These are phyloP conservation scores for Galerucella pusilla DNA, from an alignment of 2,888 invertebrate genomes.

Conservation along the genomic window DNA sequence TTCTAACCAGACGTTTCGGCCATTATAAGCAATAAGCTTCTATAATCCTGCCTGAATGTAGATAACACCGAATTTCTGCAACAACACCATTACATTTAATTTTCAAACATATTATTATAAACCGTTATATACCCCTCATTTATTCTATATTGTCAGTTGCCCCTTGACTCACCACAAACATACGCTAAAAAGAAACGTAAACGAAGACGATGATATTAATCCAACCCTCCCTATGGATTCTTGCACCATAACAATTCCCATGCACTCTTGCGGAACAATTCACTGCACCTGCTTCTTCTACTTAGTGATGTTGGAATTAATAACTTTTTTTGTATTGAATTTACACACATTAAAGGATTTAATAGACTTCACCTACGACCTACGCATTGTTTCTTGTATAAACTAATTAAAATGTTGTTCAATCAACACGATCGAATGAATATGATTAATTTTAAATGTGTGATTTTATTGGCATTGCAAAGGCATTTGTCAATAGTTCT, in stretches of 20 bases:
- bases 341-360: constrained; percentile 12
- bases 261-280: constrained; percentile 44
- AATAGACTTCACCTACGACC: constrained; percentile 1
- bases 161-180: neutral
- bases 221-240: constrained; percentile 22
- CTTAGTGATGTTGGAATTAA: constrained; percentile 4
- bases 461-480: too few species aligned
- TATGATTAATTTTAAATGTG: too few species aligned
- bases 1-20: too few species aligned
- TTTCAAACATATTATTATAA: neutral
- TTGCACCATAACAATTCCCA: constrained; percentile 42
- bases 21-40: too few species aligned
- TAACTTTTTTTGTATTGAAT: neutral
- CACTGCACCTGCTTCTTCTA: constrained; percentile 42
- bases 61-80: neutral
- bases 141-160: neutral
- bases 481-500: too few species aligned
- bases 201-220: constrained; percentile 30
- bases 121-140: neutral
- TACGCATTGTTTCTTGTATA: neutral
- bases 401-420: neutral
- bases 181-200: neutral
- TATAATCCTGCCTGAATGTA: too few species aligned
- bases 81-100: neutral
- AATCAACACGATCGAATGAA: neutral